Conservation (phyloP, 2,113 vertebrate genomes). For the Channa argus region DNA sequence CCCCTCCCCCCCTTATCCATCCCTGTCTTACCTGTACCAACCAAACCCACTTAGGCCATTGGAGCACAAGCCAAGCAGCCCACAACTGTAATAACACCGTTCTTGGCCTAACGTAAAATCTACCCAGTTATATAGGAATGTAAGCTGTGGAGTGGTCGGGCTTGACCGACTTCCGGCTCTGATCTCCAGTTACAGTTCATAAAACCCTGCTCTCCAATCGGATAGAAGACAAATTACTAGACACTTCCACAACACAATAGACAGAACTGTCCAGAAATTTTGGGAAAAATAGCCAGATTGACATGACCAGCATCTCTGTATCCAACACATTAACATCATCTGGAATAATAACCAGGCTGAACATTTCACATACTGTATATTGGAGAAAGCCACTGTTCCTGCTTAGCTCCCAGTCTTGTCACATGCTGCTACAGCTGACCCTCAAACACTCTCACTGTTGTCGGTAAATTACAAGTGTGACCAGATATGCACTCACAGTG, state of each 20-base stretch:
- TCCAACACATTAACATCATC: constrained; percentile 31
- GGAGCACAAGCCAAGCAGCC: constrained; percentile 35
- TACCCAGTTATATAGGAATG: constrained; percentile 46
- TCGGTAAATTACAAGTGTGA: constrained; percentile 1
- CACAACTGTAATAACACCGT: constrained; percentile 54
- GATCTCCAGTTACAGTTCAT: constrained; percentile 60
- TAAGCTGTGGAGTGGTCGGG: constrained; percentile 28
- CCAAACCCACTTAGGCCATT: constrained; percentile 36
- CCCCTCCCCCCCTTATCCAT: constrained; percentile 19
- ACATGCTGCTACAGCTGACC: constrained; percentile 23
- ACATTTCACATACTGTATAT: neutral
- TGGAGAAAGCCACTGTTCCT: constrained; percentile 4
- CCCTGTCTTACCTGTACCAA: constrained; percentile 58
- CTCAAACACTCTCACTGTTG: constrained; percentile 5
- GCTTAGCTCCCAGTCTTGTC: constrained; percentile 22
- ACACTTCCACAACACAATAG: constrained; percentile 34
- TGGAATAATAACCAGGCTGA: constrained; percentile 24
- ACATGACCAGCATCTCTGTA: constrained; percentile 2
- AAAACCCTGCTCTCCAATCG: constrained; percentile 72
- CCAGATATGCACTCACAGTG: neutral
- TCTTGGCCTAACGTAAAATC: constrained; percentile 42
- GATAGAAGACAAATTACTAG: constrained; percentile 62
- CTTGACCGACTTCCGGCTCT: constrained; percentile 57
- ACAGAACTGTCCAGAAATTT: constrained; percentile 4
- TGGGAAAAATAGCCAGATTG: constrained; percentile 35